These are phyloP conservation scores for Chaetura pelagica DNA, from an alignment of 2,113 vertebrate genomes.

Conservation along the genomic window DNA sequence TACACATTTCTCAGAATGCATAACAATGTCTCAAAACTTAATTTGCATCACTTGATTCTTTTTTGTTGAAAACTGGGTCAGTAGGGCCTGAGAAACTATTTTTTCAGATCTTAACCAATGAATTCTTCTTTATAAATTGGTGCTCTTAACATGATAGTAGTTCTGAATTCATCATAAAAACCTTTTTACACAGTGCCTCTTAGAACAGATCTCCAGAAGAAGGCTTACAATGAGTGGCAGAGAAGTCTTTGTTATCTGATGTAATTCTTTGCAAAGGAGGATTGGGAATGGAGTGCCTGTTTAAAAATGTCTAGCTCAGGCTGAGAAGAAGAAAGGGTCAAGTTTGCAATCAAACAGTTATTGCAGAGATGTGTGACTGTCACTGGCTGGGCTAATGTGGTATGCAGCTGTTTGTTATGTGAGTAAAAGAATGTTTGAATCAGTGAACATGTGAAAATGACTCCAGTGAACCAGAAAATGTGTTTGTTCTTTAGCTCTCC, in stretches of 20 bases:
- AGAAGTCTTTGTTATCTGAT: constrained; percentile 87
- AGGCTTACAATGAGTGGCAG: constrained; percentile 85
- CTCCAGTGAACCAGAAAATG: constrained; percentile 86
- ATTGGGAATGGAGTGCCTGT: constrained; percentile 79
- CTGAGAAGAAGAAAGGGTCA: constrained; percentile 82
- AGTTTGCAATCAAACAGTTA: constrained; percentile 85
- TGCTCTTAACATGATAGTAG: constrained; percentile 90
- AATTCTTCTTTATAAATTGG: constrained; percentile 90
- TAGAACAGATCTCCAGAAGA: constrained; percentile 83
- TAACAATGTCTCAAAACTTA: constrained; percentile 82
- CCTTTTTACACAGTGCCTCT: constrained; percentile 85
- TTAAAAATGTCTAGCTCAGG: constrained; percentile 83
- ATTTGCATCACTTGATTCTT: constrained; percentile 84
- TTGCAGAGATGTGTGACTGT: constrained; percentile 83
- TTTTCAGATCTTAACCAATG: constrained; percentile 86
- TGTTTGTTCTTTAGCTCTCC: constrained; percentile 83
- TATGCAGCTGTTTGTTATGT: constrained; percentile 85
- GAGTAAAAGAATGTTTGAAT: constrained; percentile 86
- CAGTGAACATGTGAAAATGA: constrained; percentile 86
- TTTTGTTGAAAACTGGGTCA: constrained; percentile 86
- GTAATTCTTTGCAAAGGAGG: constrained; percentile 85
- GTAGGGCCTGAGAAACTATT: constrained; percentile 88
- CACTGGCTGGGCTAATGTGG: constrained; percentile 82
- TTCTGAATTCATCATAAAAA: constrained; percentile 88
- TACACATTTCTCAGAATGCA: constrained; percentile 77